Percentiles rank a stretch among this genome's conserved stretches.
Evolutionary conservation across 2,888 invertebrate species (phyloP).

Genomic region (Drosophila mulleri): DNA sequence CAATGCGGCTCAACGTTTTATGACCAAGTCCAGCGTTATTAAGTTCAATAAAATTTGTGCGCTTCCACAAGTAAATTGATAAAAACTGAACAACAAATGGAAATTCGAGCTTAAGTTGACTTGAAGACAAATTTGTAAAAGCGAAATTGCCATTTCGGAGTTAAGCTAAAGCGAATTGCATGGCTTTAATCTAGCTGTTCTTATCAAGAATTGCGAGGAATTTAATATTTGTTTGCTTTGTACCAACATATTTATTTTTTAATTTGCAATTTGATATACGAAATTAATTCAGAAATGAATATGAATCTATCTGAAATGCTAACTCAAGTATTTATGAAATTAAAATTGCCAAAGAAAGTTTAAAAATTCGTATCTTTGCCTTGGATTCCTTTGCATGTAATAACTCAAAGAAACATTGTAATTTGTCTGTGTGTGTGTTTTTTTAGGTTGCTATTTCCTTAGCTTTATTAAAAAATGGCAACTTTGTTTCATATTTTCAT

Average conservation of each 20-base stretch:
- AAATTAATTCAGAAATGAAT: not conserved
- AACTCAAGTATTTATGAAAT: too few relatives aligned
- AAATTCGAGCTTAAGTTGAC: not conserved
- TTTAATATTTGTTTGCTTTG: too few relatives aligned
- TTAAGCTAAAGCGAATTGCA: not conserved
- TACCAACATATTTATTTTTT: not conserved
- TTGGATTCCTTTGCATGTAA: not conserved
- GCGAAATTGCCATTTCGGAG: not conserved
- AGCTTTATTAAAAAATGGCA: not conserved
- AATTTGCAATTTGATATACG: not conserved
- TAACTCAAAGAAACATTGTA: too few relatives aligned
- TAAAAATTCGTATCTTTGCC: not conserved
- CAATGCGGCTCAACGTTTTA: conserved; percentile 27
- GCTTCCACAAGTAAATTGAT: conserved; percentile 26
- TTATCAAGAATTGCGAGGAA: not conserved
- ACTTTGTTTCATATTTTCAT: not conserved
- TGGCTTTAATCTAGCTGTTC: not conserved
- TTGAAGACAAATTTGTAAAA: not conserved
- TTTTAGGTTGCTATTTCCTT: not conserved
- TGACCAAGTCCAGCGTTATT: conserved; percentile 35
- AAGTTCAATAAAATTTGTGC: conserved; percentile 42
- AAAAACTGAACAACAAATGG: conserved; percentile 7
- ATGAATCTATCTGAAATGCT: not conserved
- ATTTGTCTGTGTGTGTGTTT: too few relatives aligned
- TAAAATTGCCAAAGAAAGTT: not conserved